Conservation (phyloP, 2,888 invertebrate species). For the Desoria tigrina region DNA sequence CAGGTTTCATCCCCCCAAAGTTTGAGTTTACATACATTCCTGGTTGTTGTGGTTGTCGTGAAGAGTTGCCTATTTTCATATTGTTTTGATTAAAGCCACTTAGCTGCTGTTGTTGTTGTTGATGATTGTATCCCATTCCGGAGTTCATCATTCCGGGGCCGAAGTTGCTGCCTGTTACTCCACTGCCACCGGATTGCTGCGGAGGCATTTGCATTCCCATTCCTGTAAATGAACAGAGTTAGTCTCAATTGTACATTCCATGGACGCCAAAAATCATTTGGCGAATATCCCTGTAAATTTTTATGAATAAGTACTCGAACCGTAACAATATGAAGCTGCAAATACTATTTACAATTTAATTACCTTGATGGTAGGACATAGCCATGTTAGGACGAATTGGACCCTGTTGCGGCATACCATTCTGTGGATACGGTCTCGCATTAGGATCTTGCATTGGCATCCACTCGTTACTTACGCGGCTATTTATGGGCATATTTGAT, state of each 20-base stretch:
- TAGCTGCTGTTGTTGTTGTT: conserved; percentile 19
- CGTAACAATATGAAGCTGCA: neutral
- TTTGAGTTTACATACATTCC: conserved; percentile 33
- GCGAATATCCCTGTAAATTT: too few species aligned
- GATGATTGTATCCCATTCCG: conserved; percentile 8
- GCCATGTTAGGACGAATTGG: conserved; percentile 12
- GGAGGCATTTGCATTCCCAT: conserved; percentile 33
- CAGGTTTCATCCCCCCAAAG: conserved; percentile 32
- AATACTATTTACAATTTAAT: neutral
- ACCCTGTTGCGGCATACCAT: conserved; percentile 25
- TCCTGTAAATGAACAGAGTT: conserved; percentile 26
- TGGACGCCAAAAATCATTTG: too few species aligned
- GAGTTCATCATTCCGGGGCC: conserved; percentile 8
- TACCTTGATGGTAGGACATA: conserved; percentile 16
- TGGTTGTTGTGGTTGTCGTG: conserved; percentile 27
- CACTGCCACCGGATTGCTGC: conserved; percentile 2
- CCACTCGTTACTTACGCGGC: neutral
- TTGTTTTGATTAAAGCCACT: conserved; percentile 25
- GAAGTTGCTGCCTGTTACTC: neutral
- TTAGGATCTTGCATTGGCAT: conserved; percentile 30
- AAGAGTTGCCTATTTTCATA: conserved; percentile 16
- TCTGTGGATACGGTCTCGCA: conserved; percentile 25
- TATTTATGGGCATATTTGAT: neutral
- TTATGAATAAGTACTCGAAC: neutral
- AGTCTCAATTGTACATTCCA: too few species aligned